Conservation (phyloP, 2,797 vertebrate genomes). For the Clarias platycephalus region DNA sequence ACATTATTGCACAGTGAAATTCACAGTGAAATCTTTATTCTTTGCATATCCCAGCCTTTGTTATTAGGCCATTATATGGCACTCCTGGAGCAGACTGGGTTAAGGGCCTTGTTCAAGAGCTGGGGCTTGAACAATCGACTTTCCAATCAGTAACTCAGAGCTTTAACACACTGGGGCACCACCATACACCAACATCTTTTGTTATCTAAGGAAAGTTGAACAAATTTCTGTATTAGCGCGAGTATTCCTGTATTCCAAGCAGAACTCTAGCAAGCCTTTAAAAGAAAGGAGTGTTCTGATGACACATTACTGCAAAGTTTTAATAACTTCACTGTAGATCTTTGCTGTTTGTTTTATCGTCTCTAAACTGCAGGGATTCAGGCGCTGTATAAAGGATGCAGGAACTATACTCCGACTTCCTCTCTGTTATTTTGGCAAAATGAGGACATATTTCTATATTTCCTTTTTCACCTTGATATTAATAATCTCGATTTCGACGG, state of each 20-base stretch:
- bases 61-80: no score
- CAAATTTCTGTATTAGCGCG: no score
- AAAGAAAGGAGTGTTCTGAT: background rate
- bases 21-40: no score
- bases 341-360: constrained; percentile 6
- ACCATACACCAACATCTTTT: no score
- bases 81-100: no score
- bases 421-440: background rate
- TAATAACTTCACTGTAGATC: background rate
- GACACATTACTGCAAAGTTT: background rate
- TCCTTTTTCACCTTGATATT: constrained; percentile 38
- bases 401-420: background rate
- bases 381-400: background rate
- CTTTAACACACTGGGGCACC: no score
- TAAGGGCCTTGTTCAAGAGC: no score
- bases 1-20: no score
- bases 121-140: no score
- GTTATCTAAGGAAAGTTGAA: no score
- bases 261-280: background rate
- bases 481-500: constrained; percentile 25
- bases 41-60: no score
- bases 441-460: constrained; percentile 13
- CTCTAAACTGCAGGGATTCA: background rate
- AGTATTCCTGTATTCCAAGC: background rate
- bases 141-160: no score